phyloP scores from a whole-genome alignment of 2,113 vertebrate species.

The Bubo bubo region DNA sequence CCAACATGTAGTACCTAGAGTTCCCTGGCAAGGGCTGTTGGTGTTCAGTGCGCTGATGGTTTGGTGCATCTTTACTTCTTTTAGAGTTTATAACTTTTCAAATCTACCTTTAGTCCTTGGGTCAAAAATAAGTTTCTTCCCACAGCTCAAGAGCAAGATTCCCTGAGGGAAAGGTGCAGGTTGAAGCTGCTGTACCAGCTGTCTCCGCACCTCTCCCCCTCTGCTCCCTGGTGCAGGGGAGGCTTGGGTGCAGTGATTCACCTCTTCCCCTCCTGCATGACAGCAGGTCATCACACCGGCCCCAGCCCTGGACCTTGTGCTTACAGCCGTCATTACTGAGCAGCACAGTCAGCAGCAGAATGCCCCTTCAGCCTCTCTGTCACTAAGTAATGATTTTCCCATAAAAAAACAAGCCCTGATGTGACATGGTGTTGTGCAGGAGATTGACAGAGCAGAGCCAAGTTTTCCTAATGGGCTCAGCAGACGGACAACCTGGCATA shows the following conservation, averaged over 20 bases:
- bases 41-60: neutral
- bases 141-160: neutral
- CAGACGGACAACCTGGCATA: neutral
- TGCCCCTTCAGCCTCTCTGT: neutral
- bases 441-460: neutral
- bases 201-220: neutral
- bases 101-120: neutral
- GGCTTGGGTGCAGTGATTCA: neutral
- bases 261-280: neutral
- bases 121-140: neutral
- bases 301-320: neutral
- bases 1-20: neutral
- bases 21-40: neutral
- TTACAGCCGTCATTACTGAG: neutral
- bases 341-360: neutral
- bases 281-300: rapidly evolving
- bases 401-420: neutral
- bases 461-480: neutral
- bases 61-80: neutral
- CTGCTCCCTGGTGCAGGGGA: neutral
- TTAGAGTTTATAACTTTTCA: neutral
- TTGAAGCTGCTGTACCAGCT: neutral
- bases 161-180: neutral
- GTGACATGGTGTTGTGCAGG: neutral
- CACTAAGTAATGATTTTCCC: neutral